Percentiles rank a stretch among this genome's conserved stretches.
Evolutionary conservation across 2,888 invertebrate species (phyloP).

Genomic region (Nowickia ferox): DNA sequence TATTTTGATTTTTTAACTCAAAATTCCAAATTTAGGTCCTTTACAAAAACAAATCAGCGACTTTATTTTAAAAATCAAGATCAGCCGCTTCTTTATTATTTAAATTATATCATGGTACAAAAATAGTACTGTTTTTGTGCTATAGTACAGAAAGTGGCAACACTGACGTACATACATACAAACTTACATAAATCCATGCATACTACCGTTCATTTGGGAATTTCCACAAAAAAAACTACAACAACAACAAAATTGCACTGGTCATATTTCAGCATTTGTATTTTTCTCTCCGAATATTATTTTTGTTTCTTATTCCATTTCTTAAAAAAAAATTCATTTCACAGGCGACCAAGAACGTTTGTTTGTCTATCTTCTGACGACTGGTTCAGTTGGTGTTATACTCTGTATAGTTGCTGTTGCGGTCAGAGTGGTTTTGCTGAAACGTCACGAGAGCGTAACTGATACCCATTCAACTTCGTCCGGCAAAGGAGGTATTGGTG

Average conservation of each 20-base stretch:
- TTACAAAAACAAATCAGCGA: too few species aligned
- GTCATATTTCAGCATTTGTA: constrained; percentile 53
- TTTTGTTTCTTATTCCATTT: not conserved
- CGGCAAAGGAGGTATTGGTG: constrained; percentile 83
- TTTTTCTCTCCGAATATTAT: constrained; percentile 1
- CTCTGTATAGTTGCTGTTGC: constrained; percentile 89
- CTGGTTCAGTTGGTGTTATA: constrained; percentile 88
- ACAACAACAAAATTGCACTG: not conserved
- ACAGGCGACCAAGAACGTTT: constrained; percentile 85
- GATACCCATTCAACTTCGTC: constrained; percentile 83
- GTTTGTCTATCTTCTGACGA: constrained; percentile 92
- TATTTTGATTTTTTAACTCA: too few species aligned
- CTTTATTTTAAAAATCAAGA: too few species aligned
- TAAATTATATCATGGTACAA: too few species aligned
- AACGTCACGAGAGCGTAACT: constrained; percentile 85
- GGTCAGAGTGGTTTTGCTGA: constrained; percentile 88
- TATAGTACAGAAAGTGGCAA: too few species aligned
- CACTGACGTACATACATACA: too few species aligned
- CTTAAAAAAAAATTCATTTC: constrained; percentile 18
- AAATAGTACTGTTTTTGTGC: too few species aligned
- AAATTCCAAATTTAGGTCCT: too few species aligned
- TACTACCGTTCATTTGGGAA: too few species aligned
- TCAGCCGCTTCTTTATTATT: too few species aligned
- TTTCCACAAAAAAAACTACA: too few species aligned
- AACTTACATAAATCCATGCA: too few species aligned